phyloP scores from a whole-genome alignment of 2,113 vertebrate species.

The Pelusios castaneus region DNA sequence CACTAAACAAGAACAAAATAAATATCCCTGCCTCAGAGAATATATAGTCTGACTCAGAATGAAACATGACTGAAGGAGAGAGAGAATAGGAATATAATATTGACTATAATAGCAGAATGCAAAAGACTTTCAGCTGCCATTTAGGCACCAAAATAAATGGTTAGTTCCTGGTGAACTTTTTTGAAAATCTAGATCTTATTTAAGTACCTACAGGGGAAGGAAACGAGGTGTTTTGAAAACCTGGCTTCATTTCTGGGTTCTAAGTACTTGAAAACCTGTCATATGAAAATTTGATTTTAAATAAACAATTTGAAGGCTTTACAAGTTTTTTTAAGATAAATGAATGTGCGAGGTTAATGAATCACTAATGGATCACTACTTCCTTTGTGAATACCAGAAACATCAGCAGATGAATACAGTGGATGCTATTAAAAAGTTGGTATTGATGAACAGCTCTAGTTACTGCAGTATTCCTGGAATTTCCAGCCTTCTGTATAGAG shows the following conservation, averaged over 20 bases:
- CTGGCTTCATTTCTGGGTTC: neutral
- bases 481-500: neutral
- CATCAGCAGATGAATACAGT: neutral
- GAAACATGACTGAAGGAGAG: neutral
- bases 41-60: neutral
- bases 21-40: neutral
- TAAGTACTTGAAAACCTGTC: neutral
- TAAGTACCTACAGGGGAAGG: neutral
- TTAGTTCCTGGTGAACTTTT: neutral
- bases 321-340: slow-evolving; percentile 13
- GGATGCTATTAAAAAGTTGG: neutral
- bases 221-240: neutral
- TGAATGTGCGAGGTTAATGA: neutral
- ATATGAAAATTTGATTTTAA: neutral
- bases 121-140: neutral
- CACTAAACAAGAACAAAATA: neutral
- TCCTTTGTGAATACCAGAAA: slow-evolving; percentile 29
- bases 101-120: neutral
- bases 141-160: neutral
- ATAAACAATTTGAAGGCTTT: neutral
- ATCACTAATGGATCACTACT: neutral
- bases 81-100: neutral
- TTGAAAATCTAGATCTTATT: neutral
- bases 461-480: neutral
- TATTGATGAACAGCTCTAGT: neutral